phyloP scores from a whole-genome alignment of 2,797 vertebrate species.

The Cyclura pinguis region DNA sequence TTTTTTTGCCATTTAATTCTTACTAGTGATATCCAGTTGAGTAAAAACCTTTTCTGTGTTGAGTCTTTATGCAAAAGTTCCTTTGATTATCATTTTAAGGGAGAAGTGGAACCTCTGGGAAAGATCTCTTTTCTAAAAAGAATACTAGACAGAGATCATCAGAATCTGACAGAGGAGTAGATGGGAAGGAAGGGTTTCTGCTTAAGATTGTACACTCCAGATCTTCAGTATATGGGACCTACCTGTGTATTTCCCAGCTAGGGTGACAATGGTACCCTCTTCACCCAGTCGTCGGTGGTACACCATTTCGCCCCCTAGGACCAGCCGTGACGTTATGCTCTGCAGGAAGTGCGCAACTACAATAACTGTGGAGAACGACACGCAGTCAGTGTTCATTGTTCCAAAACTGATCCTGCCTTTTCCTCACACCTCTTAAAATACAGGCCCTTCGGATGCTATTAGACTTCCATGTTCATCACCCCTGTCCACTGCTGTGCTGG shows the following conservation, averaged over 20 bases:
- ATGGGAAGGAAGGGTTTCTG: neutral
- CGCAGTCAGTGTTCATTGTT: neutral
- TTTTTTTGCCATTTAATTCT: neutral
- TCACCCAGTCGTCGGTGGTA: slow-evolving; percentile 93
- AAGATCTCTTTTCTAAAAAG: neutral
- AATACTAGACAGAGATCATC: too few relatives aligned
- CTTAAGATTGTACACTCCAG: too few relatives aligned
- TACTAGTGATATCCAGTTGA: neutral
- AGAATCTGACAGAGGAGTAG: neutral
- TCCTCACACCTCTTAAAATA: neutral
- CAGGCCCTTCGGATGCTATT: neutral
- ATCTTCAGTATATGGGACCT: neutral
- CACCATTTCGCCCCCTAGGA: slow-evolving; percentile 93
- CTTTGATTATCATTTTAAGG: neutral
- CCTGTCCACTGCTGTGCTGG: neutral
- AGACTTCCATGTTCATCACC: neutral
- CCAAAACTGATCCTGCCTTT: too few relatives aligned
- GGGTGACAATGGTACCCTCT: slow-evolving; percentile 93
- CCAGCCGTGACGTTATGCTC: slow-evolving; percentile 90
- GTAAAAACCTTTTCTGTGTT: neutral
- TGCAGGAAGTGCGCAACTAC: slow-evolving; percentile 97
- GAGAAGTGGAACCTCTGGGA: neutral
- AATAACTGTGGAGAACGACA: slow-evolving; percentile 83
- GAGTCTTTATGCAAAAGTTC: neutral
- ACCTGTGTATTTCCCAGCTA: slow-evolving; percentile 96